Percentiles rank a stretch among this genome's conserved stretches.
Conservation (phyloP, 2,888 invertebrate species). For the Leucophenga maculata region DNA sequence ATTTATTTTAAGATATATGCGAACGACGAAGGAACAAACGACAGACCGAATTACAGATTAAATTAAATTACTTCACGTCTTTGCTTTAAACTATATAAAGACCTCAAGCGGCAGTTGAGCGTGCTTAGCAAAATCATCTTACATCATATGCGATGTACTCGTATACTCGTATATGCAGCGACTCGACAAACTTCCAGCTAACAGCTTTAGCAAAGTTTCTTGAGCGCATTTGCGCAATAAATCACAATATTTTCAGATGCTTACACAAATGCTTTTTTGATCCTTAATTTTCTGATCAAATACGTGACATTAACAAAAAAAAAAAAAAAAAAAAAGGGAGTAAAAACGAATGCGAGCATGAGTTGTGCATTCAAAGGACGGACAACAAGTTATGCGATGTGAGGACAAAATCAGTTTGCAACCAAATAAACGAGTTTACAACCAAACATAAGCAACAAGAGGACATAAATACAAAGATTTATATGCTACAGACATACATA, state of each 20-base stretch:
- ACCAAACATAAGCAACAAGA: slow-evolving; percentile 35
- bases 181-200: not conserved
- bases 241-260: slow-evolving; percentile 67
- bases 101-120: slow-evolving; percentile 31
- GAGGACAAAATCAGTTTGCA: not conserved
- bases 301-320: slow-evolving; percentile 58
- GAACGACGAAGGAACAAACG: not conserved
- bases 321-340: not conserved
- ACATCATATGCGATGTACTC: slow-evolving; percentile 46
- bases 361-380: not conserved
- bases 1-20: not conserved
- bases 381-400: not conserved
- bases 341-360: not conserved
- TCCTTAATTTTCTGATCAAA: slow-evolving; percentile 64
- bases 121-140: slow-evolving; percentile 46
- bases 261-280: slow-evolving; percentile 67
- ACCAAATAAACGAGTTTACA: not conserved
- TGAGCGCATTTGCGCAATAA: slow-evolving; percentile 60
- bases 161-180: not conserved
- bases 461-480: no score
- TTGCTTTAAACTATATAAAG: slow-evolving; percentile 56
- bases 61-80: slow-evolving; percentile 63
- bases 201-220: slow-evolving; percentile 41
- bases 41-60: slow-evolving; percentile 43
- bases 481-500: not conserved